These are phyloP conservation scores for Toxostoma redivivum DNA, from an alignment of 2,113 vertebrate species.

Conservation along the genomic window DNA sequence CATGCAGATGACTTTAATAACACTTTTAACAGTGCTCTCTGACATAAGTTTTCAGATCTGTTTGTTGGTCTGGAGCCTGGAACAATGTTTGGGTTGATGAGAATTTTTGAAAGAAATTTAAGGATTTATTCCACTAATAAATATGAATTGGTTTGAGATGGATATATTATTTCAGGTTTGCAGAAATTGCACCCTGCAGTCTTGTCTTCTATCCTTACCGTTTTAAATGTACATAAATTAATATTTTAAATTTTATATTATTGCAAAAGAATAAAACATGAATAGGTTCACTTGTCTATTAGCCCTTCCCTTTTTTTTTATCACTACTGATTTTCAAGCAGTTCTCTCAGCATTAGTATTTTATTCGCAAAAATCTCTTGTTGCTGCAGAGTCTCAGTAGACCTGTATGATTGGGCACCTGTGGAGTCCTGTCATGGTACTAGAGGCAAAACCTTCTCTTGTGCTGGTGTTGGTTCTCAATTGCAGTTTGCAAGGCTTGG, in stretches of 20 bases:
- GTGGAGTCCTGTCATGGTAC: background rate
- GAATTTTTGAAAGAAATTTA: constrained; percentile 55
- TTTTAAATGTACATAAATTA: constrained; percentile 64
- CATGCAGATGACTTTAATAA: constrained; percentile 25
- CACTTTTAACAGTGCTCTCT: background rate
- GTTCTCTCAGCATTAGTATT: background rate
- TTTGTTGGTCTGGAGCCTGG: constrained; percentile 52
- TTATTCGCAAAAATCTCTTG: background rate
- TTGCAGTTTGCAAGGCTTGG: background rate
- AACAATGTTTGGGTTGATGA: constrained; percentile 58
- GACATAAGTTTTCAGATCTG: constrained; percentile 38
- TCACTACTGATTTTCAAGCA: background rate
- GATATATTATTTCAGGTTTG: constrained; percentile 26
- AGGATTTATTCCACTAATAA: constrained; percentile 59
- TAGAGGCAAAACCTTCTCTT: background rate
- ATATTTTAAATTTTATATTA: constrained; percentile 51
- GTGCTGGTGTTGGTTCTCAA: background rate
- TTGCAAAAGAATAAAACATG: constrained; percentile 53
- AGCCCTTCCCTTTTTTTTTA: background rate
- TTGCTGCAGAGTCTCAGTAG: background rate
- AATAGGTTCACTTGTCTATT: background rate
- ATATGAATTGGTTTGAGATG: constrained; percentile 51
- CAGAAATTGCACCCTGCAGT: constrained; percentile 22
- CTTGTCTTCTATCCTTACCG: background rate
- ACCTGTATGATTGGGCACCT: background rate